These are phyloP conservation scores for Acleris literana DNA, from an alignment of 2,888 invertebrate genomes.

Conservation along the genomic window DNA sequence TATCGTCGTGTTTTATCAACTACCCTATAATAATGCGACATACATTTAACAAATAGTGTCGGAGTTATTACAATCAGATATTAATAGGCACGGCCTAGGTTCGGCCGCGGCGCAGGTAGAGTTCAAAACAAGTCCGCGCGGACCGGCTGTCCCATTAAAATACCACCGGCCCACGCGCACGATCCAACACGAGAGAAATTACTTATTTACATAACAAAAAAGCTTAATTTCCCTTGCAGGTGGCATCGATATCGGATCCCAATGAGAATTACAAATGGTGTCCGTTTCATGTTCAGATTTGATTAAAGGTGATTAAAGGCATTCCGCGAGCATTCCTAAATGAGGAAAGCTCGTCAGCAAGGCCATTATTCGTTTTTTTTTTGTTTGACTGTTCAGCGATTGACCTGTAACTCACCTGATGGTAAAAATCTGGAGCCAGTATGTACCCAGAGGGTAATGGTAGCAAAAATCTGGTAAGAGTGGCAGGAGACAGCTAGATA, in stretches of 20 bases:
- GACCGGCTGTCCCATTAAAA: slow-evolving; percentile 60
- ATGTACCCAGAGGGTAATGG: too few species aligned
- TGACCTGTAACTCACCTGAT: too few species aligned
- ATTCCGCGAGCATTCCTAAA: neutral
- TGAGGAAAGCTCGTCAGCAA: too few species aligned
- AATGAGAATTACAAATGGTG: slow-evolving; percentile 27
- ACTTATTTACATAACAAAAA: slow-evolving; percentile 45
- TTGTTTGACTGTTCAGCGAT: too few species aligned
- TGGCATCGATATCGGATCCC: slow-evolving; percentile 20
- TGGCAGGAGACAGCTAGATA: too few species aligned
- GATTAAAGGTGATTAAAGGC: slow-evolving; percentile 22
- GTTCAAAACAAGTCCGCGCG: slow-evolving; percentile 25
- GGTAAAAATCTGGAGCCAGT: too few species aligned
- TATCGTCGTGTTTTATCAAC: too few species aligned
- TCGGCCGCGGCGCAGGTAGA: slow-evolving; percentile 23
- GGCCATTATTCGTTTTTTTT: too few species aligned
- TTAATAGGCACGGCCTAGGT: slow-evolving; percentile 22
- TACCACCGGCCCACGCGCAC: slow-evolving; percentile 57
- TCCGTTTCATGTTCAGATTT: slow-evolving; percentile 18
- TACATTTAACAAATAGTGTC: too few species aligned
- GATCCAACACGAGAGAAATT: slow-evolving; percentile 45
- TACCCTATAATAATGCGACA: too few species aligned
- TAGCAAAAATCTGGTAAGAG: too few species aligned
- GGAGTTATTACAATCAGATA: neutral
- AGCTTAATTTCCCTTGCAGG: slow-evolving; percentile 28